Percentiles rank a stretch among this genome's conserved stretches.
These are phyloP conservation scores for Petrocephalus microphthalmus DNA, from an alignment of 2,113 vertebrate genomes.

Conservation along the genomic window DNA sequence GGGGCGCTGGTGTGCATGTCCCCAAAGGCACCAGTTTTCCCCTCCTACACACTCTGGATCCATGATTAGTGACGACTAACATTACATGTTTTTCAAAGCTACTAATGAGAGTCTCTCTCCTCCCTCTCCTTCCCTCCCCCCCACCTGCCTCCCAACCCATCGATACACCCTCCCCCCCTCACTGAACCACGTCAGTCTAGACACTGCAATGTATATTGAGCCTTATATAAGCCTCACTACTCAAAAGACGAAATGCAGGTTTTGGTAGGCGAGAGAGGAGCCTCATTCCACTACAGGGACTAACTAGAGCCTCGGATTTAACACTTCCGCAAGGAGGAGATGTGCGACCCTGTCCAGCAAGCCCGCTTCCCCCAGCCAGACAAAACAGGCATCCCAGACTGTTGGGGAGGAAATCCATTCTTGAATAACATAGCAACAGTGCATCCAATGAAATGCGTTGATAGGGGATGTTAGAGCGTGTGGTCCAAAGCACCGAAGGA, in stretches of 20 bases:
- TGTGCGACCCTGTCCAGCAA: background rate
- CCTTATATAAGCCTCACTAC: background rate
- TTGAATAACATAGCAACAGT: slow-evolving; percentile 19
- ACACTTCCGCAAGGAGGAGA: background rate
- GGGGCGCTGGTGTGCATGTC: background rate
- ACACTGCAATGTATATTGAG: background rate
- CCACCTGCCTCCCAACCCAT: background rate
- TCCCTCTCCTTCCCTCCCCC: background rate
- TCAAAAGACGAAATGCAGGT: background rate
- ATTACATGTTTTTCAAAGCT: background rate
- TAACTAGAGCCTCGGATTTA: background rate
- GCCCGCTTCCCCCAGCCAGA: background rate
- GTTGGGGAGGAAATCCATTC: background rate
- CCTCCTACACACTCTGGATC: background rate
- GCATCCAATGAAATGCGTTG: slow-evolving; percentile 13
- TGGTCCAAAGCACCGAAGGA: background rate
- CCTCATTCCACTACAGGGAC: background rate
- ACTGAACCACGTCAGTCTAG: background rate
- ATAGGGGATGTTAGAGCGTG: background rate
- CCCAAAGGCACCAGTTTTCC: background rate
- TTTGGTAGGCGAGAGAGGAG: background rate
- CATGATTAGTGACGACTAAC: background rate
- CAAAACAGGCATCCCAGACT: background rate
- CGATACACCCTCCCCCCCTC: background rate
- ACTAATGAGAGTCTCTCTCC: background rate